Base-by-base conservation (phyloP, 23 tunicate species). In the Ascidia mentula region DNA sequence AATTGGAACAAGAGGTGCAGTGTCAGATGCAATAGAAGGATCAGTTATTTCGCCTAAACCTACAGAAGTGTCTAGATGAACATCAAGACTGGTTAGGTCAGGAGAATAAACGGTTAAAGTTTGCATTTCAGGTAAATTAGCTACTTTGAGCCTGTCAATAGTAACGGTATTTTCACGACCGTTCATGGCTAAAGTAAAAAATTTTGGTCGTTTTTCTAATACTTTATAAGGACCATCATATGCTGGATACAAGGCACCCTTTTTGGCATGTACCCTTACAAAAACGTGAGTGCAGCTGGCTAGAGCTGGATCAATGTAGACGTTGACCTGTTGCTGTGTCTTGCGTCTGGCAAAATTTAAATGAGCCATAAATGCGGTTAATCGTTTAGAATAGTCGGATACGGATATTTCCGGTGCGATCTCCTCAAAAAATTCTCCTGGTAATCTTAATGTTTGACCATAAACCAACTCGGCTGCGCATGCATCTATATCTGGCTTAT, bases 171-270 rank as follows among this genome's bases (percentile, higher is more conserved):
- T 42, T 5, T 20, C 18, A 31, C 37, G 38, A 18, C 37, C 70
- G 20, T 38, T 32, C 75, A 38, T 37, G 35, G 32, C 72, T 31
- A 69, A 8, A 31, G 36, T 32, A 24, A 69, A 80, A 69, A 69
- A 80, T 46, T 80, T 80, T 28, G 39, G 77, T 5, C 35, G 59
- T 8, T 38, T 36, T 38, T 38, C 59, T 34, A 80, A 4, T 20
- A 69, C 71, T 7, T 32, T 36, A 2, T 5, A 80, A 31, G 84
- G 84, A 15, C 84, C 84, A 8, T 80, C 36, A 69, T 80, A 80
- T 0, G 17, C 33, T 8, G 39, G 38, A 17, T 80, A 36, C 36
- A 80, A 31, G 24, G 77, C 35, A 45, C 75, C 33, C 69, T 80
- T 80, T 26, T 46, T 38, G 17, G 75, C 75, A 38, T 69, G 76